phyloP scores from a whole-genome alignment of 1,140 invertebrate species.

The Tribolium madens region DNA sequence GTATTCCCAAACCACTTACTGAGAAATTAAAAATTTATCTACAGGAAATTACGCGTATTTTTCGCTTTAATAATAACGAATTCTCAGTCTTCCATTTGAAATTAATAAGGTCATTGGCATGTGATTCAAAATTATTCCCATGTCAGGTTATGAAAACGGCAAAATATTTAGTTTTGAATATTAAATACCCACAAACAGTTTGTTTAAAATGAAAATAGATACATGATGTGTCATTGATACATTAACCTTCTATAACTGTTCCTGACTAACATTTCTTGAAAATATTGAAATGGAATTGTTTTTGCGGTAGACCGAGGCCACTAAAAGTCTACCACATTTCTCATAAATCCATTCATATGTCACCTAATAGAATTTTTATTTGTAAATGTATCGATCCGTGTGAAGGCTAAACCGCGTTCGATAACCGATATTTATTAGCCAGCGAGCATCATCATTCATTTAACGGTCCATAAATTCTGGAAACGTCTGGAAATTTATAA shows the following conservation, averaged over 20 bases:
- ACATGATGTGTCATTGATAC: not conserved
- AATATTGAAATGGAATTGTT: not conserved
- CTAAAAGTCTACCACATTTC: not conserved
- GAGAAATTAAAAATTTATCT: not conserved
- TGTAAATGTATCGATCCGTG: not conserved
- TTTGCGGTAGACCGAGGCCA: not conserved
- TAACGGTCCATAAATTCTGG: conserved; percentile 35
- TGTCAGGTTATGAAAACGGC: not conserved
- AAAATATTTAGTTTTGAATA: not conserved
- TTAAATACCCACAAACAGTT: not conserved
- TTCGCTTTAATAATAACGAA: not conserved
- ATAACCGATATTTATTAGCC: conserved; percentile 13
- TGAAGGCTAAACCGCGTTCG: conserved; percentile 9
- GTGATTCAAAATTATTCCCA: not conserved
- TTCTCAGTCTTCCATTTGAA: not conserved
- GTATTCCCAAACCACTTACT: not conserved
- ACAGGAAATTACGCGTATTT: not conserved
- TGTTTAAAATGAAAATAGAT: not conserved
- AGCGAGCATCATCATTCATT: conserved; percentile 20
- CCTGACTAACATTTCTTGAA: not conserved
- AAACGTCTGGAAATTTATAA: conserved; percentile 23
- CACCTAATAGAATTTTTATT: not conserved
- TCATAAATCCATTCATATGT: not conserved
- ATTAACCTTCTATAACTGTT: not conserved
- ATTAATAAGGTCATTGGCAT: not conserved